These are phyloP conservation scores for Oryctes rhinoceros DNA, from an alignment of 1,140 invertebrate genomes.

Conservation along the genomic window DNA sequence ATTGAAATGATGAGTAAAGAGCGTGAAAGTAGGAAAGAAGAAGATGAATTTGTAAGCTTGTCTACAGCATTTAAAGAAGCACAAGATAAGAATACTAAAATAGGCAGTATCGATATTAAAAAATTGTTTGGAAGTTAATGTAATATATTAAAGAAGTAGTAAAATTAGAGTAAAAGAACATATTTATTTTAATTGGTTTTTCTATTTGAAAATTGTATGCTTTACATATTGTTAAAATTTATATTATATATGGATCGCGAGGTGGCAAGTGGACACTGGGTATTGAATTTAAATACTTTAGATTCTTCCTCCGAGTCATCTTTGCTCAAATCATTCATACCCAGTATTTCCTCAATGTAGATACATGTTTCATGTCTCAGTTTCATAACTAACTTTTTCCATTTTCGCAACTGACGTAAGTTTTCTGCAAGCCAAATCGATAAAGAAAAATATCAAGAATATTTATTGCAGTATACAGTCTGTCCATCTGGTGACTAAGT, in stretches of 20 bases:
- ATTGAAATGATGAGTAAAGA: slow-evolving; percentile 60
- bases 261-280: background rate
- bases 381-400: slow-evolving; percentile 17
- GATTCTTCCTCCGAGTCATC: background rate
- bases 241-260: slow-evolving; percentile 11
- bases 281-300: slow-evolving; percentile 26
- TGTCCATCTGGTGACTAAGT: no score
- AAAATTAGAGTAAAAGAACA: background rate
- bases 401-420: slow-evolving; percentile 27
- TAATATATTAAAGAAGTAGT: background rate
- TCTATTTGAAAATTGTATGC: background rate
- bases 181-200: background rate
- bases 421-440: slow-evolving; percentile 15
- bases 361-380: slow-evolving; percentile 25
- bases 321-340: background rate
- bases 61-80: slow-evolving; percentile 56
- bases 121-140: slow-evolving; percentile 2
- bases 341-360: slow-evolving; percentile 32
- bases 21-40: slow-evolving; percentile 40
- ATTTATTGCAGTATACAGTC: no score
- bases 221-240: slow-evolving; percentile 4
- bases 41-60: slow-evolving; percentile 49
- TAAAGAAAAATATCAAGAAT: background rate
- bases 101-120: slow-evolving; percentile 42
- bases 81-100: slow-evolving; percentile 45